These are phyloP conservation scores for Heterodera filipjevi DNA, from an alignment of 2,888 invertebrate species.

Conservation along the genomic window DNA sequence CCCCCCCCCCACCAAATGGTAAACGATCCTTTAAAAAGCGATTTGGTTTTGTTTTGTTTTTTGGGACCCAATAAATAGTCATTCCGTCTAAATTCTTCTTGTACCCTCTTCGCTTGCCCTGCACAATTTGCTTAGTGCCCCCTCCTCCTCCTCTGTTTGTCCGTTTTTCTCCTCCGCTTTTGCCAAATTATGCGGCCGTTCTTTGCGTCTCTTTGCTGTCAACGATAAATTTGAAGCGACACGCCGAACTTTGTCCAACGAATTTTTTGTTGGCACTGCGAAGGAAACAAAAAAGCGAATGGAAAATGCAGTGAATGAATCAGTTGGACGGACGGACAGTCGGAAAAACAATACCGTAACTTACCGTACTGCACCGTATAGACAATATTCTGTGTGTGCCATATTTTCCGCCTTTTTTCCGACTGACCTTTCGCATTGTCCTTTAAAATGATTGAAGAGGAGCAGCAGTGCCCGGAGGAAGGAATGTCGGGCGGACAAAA, in stretches of 20 bases:
- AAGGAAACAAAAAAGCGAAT: not conserved
- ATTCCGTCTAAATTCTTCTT: not conserved
- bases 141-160: not conserved
- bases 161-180: not conserved
- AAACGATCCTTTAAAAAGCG: too few species aligned
- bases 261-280: not conserved
- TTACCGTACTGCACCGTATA: too few species aligned
- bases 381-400: too few species aligned
- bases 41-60: too few species aligned
- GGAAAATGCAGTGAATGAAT: not conserved
- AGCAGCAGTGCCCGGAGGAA: not conserved
- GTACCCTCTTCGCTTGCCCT: conserved; percentile 29
- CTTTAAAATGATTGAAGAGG: not conserved
- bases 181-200: conserved; percentile 18
- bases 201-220: conserved; percentile 2
- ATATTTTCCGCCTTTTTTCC: too few species aligned
- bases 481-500: not conserved
- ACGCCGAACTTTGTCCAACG: not conserved
- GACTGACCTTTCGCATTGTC: not conserved
- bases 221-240: conserved; percentile 17
- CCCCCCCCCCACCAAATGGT: too few species aligned
- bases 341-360: too few species aligned
- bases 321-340: too few species aligned
- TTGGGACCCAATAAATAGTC: too few species aligned
- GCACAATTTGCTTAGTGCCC: conserved; percentile 36